These are phyloP conservation scores for Oryzias javanicus DNA, from an alignment of 2,113 vertebrate species.

Conservation along the genomic window DNA sequence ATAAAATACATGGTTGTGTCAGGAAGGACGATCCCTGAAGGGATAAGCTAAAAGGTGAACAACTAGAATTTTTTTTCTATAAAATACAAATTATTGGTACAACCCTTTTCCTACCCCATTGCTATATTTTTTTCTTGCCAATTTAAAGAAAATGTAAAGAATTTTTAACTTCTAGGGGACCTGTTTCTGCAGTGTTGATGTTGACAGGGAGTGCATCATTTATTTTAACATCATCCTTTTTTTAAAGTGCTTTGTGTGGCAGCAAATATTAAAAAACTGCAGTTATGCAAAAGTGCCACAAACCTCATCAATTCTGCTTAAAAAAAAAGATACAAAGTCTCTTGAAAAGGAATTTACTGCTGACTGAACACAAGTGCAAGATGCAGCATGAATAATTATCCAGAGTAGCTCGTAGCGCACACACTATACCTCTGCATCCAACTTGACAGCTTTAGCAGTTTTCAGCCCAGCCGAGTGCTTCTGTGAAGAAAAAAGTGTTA, in stretches of 20 bases:
- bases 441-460: conserved; percentile 86
- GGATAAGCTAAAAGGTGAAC: too few relatives aligned
- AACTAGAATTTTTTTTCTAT: too few relatives aligned
- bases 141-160: too few relatives aligned
- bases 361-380: conserved; percentile 31
- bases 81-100: too few relatives aligned
- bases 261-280: conserved; percentile 27
- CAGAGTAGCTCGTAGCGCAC: conserved; percentile 21
- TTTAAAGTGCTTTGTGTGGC: conserved; percentile 23
- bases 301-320: conserved; percentile 40
- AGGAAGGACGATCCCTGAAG: too few relatives aligned
- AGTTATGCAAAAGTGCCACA: conserved; percentile 26
- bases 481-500: conserved; percentile 63
- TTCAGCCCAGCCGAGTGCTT: conserved; percentile 91
- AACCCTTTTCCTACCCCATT: too few relatives aligned
- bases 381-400: conserved; percentile 43
- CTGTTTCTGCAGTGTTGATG: too few relatives aligned
- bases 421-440: conserved; percentile 88
- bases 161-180: too few relatives aligned
- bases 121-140: too few relatives aligned
- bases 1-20: too few relatives aligned
- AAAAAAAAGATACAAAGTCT: conserved; percentile 37
- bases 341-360: conserved; percentile 40
- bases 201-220: conserved; percentile 10
- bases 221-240: conserved; percentile 43